Conservation (phyloP, 2,888 invertebrate genomes). For the Mallateleia sp. region DNA sequence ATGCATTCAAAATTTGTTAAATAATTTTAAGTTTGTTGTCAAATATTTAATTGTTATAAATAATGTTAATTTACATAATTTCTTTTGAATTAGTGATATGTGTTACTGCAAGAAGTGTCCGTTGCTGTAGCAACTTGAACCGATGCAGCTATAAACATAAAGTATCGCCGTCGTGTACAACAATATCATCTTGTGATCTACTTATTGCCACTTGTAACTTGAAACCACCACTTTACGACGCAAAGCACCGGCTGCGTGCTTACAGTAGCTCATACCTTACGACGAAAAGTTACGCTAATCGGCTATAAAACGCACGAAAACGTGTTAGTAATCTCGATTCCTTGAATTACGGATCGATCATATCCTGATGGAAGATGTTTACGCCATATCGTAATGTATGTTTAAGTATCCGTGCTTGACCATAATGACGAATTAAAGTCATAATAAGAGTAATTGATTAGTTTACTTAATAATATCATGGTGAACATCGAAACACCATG, state of each 20-base stretch:
- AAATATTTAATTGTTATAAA: no score
- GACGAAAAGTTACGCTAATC: constrained; percentile 51
- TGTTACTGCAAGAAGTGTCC: constrained; percentile 19
- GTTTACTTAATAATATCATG: no score
- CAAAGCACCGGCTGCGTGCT: constrained; percentile 49
- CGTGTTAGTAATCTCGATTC: constrained; percentile 42
- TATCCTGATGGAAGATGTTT: constrained; percentile 15
- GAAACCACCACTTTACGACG: constrained; percentile 51
- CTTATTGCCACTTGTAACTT: constrained; percentile 59
- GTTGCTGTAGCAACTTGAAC: constrained; percentile 44
- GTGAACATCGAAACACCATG: no score
- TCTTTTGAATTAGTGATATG: constrained; percentile 34
- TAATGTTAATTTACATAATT: no score
- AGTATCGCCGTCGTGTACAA: constrained; percentile 54
- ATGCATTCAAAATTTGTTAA: no score
- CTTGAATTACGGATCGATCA: constrained; percentile 18
- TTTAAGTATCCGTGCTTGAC: not conserved
- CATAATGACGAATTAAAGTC: not conserved
- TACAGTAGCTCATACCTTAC: constrained; percentile 47
- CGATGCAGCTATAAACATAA: constrained; percentile 49
- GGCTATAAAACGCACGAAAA: constrained; percentile 51
- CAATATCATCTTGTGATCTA: constrained; percentile 61
- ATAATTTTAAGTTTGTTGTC: no score
- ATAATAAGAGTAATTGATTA: no score
- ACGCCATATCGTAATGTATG: constrained; percentile 7